A percentile compares a stretch with the other conserved stretches of the same genome.
These are phyloP conservation scores for Zaprionus lachaisei DNA, from an alignment of 1,140 invertebrate genomes.

Conservation along the genomic window DNA sequence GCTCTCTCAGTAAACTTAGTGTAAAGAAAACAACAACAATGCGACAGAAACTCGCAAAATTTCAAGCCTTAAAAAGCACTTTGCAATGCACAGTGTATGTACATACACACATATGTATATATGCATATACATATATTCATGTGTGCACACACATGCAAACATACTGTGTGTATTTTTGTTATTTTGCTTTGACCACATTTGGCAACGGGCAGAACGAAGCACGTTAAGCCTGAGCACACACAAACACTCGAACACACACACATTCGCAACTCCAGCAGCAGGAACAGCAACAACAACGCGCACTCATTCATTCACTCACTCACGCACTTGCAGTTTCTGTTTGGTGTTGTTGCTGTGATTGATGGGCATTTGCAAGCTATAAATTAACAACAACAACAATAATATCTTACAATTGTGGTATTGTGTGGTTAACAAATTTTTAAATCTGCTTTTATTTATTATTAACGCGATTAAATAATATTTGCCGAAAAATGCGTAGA, in stretches of 20 bases:
- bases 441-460: constrained; percentile 50
- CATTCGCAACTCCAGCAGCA: constrained; percentile 36
- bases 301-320: constrained; percentile 47
- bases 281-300: constrained; percentile 28
- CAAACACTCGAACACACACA: constrained; percentile 44
- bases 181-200: constrained; percentile 78
- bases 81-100: constrained; percentile 48
- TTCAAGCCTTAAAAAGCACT: constrained; percentile 77
- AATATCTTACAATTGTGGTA: constrained; percentile 69
- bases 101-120: constrained; percentile 22
- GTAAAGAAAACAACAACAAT: constrained; percentile 43
- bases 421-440: constrained; percentile 51
- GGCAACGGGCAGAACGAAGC: constrained; percentile 64
- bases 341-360: constrained; percentile 38
- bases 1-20: constrained; percentile 18
- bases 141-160: constrained; percentile 22
- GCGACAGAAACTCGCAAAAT: constrained; percentile 50
- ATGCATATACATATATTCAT: constrained; percentile 19
- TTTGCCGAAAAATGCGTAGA: constrained; percentile 56
- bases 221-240: constrained; percentile 58
- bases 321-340: constrained; percentile 55
- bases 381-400: constrained; percentile 43
- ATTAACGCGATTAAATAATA: constrained; percentile 54
- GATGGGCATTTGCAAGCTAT: constrained; percentile 33
- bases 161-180: constrained; percentile 55